Percentiles rank a stretch among this genome's conserved stretches.
Conservation (phyloP, 2,888 invertebrate genomes). For the Syrphus vitripennis region DNA sequence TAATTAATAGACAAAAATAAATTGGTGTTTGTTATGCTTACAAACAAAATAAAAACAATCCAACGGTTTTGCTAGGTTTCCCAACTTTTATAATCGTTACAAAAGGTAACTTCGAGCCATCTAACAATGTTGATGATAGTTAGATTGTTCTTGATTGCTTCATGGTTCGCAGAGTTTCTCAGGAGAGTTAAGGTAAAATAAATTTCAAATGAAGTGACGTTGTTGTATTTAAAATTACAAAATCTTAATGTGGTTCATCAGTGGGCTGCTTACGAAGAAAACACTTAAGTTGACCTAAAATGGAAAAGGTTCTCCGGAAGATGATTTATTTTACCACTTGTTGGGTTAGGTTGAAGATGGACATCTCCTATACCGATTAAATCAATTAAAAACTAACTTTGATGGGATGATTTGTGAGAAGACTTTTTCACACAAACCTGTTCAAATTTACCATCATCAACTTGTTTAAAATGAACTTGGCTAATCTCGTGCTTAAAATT, state of each 20-base stretch:
- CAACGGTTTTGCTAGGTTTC: constrained; percentile 44
- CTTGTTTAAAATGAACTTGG: background rate
- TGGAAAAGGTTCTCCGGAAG: constrained; percentile 34
- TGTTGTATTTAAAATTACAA: background rate
- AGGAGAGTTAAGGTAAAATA: background rate
- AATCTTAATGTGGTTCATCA: background rate
- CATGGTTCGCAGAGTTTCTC: constrained; percentile 56
- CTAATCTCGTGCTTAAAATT: background rate
- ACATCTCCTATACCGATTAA: background rate
- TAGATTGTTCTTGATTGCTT: constrained; percentile 69
- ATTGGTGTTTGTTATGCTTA: constrained; percentile 47
- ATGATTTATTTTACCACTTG: background rate
- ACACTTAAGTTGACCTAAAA: constrained; percentile 33
- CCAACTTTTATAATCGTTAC: constrained; percentile 32
- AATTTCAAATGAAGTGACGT: constrained; percentile 4
- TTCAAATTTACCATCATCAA: too few relatives aligned
- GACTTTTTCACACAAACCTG: too few relatives aligned
- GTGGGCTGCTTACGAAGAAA: background rate
- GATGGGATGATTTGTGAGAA: background rate
- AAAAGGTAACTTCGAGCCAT: constrained; percentile 36
- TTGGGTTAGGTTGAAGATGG: background rate
- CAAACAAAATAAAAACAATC: constrained; percentile 4
- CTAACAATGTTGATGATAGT: constrained; percentile 36
- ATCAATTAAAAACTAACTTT: background rate
- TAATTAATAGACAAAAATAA: constrained; percentile 68